These are phyloP conservation scores for Andrena minutula DNA, from an alignment of 2,888 invertebrate genomes.

Conservation along the genomic window DNA sequence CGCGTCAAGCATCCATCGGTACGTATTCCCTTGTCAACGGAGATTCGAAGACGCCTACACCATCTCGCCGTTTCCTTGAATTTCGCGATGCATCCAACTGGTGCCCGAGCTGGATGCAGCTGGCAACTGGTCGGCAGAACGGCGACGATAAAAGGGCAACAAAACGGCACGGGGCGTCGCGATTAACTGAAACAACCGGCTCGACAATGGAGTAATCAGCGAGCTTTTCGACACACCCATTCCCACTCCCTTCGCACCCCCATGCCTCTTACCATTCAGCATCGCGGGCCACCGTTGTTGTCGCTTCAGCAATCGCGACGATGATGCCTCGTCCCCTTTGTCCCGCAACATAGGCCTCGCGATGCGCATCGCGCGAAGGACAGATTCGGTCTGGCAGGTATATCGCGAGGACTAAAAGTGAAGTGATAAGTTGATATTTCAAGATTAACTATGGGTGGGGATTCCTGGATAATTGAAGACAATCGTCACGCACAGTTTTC, in stretches of 20 bases:
- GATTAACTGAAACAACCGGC: slow-evolving; percentile 82
- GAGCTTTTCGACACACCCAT: slow-evolving; percentile 76
- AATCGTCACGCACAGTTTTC: too few species aligned
- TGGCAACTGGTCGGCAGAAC: slow-evolving; percentile 57
- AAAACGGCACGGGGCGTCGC: slow-evolving; percentile 75
- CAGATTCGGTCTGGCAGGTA: slow-evolving; percentile 9
- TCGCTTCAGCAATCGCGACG: slow-evolving; percentile 75
- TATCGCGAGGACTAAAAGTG: too few species aligned
- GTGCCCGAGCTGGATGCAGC: slow-evolving; percentile 55
- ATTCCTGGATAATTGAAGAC: too few species aligned
- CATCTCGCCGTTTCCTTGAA: slow-evolving; percentile 46
- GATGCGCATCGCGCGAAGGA: slow-evolving; percentile 10
- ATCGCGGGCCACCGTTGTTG: slow-evolving; percentile 68
- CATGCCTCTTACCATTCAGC: slow-evolving; percentile 63
- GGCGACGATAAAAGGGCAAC: slow-evolving; percentile 74
- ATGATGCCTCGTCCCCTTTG: slow-evolving; percentile 63
- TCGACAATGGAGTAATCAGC: slow-evolving; percentile 82
- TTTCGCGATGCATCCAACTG: slow-evolving; percentile 38
- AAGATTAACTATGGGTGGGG: too few species aligned
- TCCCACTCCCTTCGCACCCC: slow-evolving; percentile 35
- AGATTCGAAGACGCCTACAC: slow-evolving; percentile 15
- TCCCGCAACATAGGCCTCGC: slow-evolving; percentile 54
- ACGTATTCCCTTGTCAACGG: too few species aligned
- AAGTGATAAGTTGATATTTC: not conserved
- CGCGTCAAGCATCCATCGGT: too few species aligned